phyloP scores from a whole-genome alignment of 2,113 vertebrate species.

The Mus spicilegus region DNA sequence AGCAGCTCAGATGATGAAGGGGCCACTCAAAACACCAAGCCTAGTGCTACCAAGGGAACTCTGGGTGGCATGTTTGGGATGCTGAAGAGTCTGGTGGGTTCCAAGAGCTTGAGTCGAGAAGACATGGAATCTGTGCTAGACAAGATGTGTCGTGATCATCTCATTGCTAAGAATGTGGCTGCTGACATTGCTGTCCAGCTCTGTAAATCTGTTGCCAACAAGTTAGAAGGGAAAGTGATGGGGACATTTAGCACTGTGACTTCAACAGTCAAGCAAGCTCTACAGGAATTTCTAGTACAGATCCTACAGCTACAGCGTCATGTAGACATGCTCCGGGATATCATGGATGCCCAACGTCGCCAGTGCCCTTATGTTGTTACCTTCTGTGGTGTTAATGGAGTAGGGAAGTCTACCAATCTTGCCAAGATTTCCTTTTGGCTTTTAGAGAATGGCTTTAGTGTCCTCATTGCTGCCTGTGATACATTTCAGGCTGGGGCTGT shows the following conservation, averaged over 20 bases:
- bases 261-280: constrained; percentile 96
- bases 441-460: constrained; percentile 96
- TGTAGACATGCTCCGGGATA: constrained; percentile 95
- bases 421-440: constrained; percentile 99
- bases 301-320: constrained; percentile 98
- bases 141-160: constrained; percentile 97
- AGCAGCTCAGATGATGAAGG: constrained; percentile 92
- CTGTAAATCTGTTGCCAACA: constrained; percentile 97
- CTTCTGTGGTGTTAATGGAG: constrained; percentile 98
- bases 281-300: constrained; percentile 98
- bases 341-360: constrained; percentile 95
- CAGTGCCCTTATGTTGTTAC: constrained; percentile 95
- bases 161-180: constrained; percentile 99
- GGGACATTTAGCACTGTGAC: constrained; percentile 99
- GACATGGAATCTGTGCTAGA: constrained; percentile 98
- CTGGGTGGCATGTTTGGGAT: constrained; percentile 98
- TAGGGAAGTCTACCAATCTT: constrained; percentile 98
- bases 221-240: constrained; percentile 99
- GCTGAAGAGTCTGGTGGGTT: constrained; percentile 97
- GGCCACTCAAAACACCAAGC: constrained; percentile 85
- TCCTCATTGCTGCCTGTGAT: constrained; percentile 97
- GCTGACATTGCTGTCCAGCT: constrained; percentile 96
- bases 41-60: constrained; percentile 90
- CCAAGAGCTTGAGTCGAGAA: constrained; percentile 93
- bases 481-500: constrained; percentile 97